Evolutionary conservation across 2,888 invertebrate genomes (phyloP), one percentile per base, ranked within the genome.

Genomic region (Drosophila crucigera): DNA sequence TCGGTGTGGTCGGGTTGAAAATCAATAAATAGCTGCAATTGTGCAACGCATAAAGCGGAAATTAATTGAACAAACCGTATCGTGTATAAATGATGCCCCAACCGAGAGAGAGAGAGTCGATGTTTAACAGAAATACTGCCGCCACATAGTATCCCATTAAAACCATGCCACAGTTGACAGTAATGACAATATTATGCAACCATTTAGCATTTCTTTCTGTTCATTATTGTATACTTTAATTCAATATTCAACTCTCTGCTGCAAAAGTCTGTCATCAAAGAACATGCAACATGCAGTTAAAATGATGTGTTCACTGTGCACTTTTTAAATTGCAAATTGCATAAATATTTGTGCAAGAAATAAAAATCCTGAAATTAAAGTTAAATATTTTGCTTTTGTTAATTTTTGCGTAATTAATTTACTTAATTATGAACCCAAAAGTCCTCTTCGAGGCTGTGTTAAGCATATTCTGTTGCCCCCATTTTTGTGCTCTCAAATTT

Each of bases 11-110:
- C 28, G 37, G 2, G 19, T 39, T 50, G 55, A 50, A 83, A 83
- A 89, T 89, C 89, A 83, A 83, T 89, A 86, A 77, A 72, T 77
- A 66, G 25, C 33, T 66, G 49, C 64, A 54, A 47, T 16, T 74
- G 73, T 64, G 67, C 50, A 52, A 64, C 54, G 62, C 73, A 78
- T 65, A 56, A 73, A 64, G 61, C 60, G 78, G 54, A 81, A 81
- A 78, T 64, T 78, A 78, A 81, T 79, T 73, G 69, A 58, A 62
- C 56, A 78, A 81, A 67, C 78, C 61, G 73, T 16, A 47, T 16
- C 9, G 14, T n/a, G 19, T 50, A 55, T 28, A 75, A 65, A 60
- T 37, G 43, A 43, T 25, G 28, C 19, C 50, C 37, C 19, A 50
- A 19, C 3, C 28, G 7, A 0, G 9, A 9, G 7, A 0, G 7